phyloP scores from a whole-genome alignment of 2,113 vertebrate species.

The Crotophaga sulcirostris region DNA sequence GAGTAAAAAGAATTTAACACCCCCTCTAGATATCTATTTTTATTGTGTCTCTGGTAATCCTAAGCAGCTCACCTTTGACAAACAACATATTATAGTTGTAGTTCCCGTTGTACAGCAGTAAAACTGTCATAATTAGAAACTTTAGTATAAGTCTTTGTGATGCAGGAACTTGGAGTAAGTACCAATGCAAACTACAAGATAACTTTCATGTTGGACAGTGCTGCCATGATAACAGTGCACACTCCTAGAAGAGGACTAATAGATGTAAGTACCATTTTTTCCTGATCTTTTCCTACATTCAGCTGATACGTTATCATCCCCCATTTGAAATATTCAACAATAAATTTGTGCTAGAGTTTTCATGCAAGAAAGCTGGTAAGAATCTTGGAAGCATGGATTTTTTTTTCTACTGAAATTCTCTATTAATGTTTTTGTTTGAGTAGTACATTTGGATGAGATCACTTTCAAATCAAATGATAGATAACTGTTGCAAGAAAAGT shows the following conservation, averaged over 20 bases:
- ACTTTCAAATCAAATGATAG: background rate
- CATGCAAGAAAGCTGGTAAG: background rate
- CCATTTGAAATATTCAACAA: background rate
- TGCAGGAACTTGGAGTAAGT: slow-evolving; percentile 94
- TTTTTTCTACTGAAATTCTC: background rate
- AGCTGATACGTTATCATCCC: background rate
- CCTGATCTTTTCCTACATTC: background rate
- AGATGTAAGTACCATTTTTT: slow-evolving; percentile 79
- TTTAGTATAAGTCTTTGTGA: slow-evolving; percentile 27
- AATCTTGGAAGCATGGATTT: background rate
- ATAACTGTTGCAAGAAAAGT: background rate
- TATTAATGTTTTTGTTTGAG: background rate
- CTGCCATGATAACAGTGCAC: slow-evolving; percentile 98
- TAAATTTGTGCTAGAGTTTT: background rate
- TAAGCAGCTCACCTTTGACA: background rate
- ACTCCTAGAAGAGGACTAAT: slow-evolving; percentile 95
- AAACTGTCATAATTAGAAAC: background rate
- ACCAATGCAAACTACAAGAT: slow-evolving; percentile 98
- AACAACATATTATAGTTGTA: background rate
- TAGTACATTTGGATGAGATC: background rate
- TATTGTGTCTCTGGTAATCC: background rate
- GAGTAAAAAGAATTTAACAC: background rate
- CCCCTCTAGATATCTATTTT: background rate
- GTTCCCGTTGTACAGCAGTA: background rate
- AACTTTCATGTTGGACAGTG: slow-evolving; percentile 98